Conservation (phyloP, 1,140 invertebrate genomes). For the Pteromalus puparum region DNA sequence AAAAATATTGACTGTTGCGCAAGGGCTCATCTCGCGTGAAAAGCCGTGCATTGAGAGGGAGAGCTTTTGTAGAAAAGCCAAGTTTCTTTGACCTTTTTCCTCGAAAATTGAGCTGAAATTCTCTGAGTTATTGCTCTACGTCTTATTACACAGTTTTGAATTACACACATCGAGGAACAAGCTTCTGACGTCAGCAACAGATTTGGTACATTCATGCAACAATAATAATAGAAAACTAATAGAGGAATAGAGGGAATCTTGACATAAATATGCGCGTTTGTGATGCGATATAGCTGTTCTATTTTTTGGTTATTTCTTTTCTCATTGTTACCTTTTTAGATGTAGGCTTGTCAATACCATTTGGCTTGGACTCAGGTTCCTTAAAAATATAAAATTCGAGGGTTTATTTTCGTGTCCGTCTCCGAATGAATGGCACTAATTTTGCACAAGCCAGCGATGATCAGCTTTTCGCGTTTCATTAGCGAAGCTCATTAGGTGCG, state of each 20-base stretch:
- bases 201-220: neutral
- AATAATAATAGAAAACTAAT: neutral
- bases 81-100: neutral
- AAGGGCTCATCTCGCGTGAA: neutral
- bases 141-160: neutral
- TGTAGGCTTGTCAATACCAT: slow-evolving; percentile 71
- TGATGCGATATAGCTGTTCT: too few relatives aligned
- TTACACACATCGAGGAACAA: neutral
- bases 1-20: neutral
- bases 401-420: neutral
- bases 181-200: neutral
- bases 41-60: neutral
- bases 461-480: neutral
- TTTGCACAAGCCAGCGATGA: neutral
- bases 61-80: neutral
- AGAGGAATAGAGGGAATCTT: neutral
- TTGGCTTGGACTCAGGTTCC: slow-evolving; percentile 68
- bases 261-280: neutral
- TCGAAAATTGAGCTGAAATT: neutral
- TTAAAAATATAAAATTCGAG: slow-evolving; percentile 67
- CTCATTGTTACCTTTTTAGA: slow-evolving; percentile 65
- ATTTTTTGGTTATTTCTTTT: neutral
- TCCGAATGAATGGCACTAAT: neutral
- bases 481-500: slow-evolving; percentile 3
- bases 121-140: neutral